Evolutionary conservation across 2,888 invertebrate species (phyloP).

Genomic region (Drosophila borborema): DNA sequence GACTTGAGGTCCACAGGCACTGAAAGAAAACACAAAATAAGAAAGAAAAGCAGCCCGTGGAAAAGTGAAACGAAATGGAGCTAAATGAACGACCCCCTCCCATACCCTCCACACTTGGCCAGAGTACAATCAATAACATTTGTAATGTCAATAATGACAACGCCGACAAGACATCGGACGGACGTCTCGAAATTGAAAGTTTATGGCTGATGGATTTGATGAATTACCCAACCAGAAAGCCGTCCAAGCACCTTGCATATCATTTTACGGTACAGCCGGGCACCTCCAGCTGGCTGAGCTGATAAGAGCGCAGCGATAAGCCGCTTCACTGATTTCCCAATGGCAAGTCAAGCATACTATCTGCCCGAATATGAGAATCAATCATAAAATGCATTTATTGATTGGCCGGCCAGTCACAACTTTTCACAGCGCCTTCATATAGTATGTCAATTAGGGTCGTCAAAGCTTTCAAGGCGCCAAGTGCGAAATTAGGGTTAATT

Average conservation of each 20-base stretch:
- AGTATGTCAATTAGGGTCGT: conserved; percentile 54
- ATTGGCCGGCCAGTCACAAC: conserved; percentile 45
- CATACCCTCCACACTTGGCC: not conserved
- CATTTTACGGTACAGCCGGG: conserved; percentile 28
- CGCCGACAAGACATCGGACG: conserved; percentile 42
- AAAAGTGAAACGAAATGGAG: conserved; percentile 59
- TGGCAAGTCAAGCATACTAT: conserved; percentile 3
- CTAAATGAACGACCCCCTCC: conserved; percentile 7
- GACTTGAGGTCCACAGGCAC: conserved; percentile 35
- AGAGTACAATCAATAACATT: conserved; percentile 74
- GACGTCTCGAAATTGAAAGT: conserved; percentile 58
- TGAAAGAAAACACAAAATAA: not conserved
- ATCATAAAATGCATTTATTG: conserved; percentile 65
- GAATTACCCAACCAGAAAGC: conserved; percentile 60
- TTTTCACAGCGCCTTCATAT: conserved; percentile 3
- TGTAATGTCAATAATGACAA: conserved; percentile 81
- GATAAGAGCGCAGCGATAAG: conserved; percentile 55
- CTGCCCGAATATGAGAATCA: conserved; percentile 40
- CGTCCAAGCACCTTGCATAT: conserved; percentile 67
- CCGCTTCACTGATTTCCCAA: conserved; percentile 30
- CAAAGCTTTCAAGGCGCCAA: conserved; percentile 35
- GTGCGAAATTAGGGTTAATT: conserved; percentile 70
- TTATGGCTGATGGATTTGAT: conserved; percentile 67
- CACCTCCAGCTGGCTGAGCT: not conserved
- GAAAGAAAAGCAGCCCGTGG: conserved; percentile 45